Conservation (phyloP, 2,797 vertebrate species). For the Steatocranus sp. region DNA sequence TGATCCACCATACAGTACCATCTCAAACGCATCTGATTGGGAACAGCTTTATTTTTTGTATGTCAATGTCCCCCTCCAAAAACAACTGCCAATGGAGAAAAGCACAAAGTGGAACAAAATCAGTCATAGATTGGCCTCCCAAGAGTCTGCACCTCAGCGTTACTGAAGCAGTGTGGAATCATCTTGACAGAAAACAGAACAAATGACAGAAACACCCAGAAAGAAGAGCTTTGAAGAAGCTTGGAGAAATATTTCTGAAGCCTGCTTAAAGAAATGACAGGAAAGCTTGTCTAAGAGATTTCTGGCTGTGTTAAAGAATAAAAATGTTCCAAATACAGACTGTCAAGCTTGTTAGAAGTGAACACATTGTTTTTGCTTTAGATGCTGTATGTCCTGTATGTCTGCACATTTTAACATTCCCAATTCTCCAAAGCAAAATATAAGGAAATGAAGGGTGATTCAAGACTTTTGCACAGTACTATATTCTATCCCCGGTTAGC, state of each 20-base stretch:
- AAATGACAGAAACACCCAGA: background rate
- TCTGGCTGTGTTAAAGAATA: background rate
- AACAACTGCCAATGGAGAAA: background rate
- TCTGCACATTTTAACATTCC: background rate
- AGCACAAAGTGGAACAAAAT: background rate
- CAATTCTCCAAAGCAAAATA: background rate
- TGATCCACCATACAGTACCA: background rate
- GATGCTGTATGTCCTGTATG: background rate
- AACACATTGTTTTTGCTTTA: background rate
- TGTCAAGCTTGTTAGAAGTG: background rate
- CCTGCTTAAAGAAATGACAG: background rate
- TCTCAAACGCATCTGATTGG: background rate
- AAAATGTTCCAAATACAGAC: background rate
- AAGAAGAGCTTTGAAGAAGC: background rate
- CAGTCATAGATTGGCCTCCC: fast-evolving
- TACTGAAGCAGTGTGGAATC: background rate
- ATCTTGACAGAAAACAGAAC: background rate
- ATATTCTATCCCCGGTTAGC: fast-evolving
- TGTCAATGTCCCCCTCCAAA: fast-evolving
- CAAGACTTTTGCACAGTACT: background rate
- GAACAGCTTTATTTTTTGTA: background rate
- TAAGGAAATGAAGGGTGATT: background rate
- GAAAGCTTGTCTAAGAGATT: background rate
- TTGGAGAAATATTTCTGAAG: background rate
- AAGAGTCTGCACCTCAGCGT: background rate